Evolutionary conservation across 2,888 invertebrate species (phyloP), one percentile per base, ranked within the genome.

Genomic region (Gymnoscelis rufifasciata): DNA sequence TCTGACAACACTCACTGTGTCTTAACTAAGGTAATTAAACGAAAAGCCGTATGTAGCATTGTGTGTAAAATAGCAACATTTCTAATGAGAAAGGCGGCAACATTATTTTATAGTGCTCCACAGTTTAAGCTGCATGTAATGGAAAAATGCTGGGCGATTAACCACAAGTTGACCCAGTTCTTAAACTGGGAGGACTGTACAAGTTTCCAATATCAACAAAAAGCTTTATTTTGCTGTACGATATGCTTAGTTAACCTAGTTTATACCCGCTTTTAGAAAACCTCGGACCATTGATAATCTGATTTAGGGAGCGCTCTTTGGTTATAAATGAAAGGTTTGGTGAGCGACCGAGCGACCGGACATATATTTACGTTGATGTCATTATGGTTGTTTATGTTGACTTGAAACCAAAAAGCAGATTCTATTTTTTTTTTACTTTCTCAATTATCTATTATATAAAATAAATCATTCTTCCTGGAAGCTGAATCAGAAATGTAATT

Each of bases 161-260:
- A 14, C 30, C 30, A 8, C 31, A 33, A 33, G 31, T 15, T 33
- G 31, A 33, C 31, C 31, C n/a, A 33, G 31, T 33, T 33, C n/a
- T n/a, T 33, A 33, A 33, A 10, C 40, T 31, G 13, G 13, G 7
- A 24, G 27, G 14, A 2, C 31, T 5, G 31, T n/a, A 2, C 31
- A 3, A 10, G 14, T n/a, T 33, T 33, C 31, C 10, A 15, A 3
- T 33, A 33, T 33, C 15, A 33, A 15, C 15, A n/a, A 33, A 14
- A 5, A 33, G 14, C 14, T 13, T 14, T 14, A 13, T 4, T 33
- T 14, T 14, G 1, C 31, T 14, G 4, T 33, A 7, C 31, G 14
- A n/a, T 33, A 14, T 33, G 14, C 4, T 14, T 14, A 6, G 15
- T 33, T 15, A n/a, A 6, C n/a, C 3, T 8, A n/a, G 12, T 5